These are phyloP conservation scores for Rafetus swinhoei DNA, from an alignment of 2,113 vertebrate genomes.

Conservation along the genomic window DNA sequence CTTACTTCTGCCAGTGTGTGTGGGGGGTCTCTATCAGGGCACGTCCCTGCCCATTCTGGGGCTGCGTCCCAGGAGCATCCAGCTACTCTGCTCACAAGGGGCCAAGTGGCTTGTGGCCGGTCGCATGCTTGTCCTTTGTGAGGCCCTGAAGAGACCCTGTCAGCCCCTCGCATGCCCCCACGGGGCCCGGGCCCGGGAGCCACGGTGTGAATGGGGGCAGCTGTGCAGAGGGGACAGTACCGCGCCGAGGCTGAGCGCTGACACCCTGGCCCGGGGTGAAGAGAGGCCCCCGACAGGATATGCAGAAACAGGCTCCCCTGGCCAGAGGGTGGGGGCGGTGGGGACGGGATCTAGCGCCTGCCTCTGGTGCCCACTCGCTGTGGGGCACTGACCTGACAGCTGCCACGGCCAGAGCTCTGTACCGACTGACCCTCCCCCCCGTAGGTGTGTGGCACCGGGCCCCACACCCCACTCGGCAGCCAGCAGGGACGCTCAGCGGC, in stretches of 20 bases:
- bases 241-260: too few relatives aligned
- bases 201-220: too few relatives aligned
- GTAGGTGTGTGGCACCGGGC: too few relatives aligned
- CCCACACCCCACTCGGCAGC: too few relatives aligned
- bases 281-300: not conserved
- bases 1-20: too few relatives aligned
- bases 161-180: not conserved
- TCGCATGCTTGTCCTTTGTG: not conserved
- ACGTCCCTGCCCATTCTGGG: not conserved
- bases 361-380: not conserved
- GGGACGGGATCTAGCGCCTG: not conserved
- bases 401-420: not conserved
- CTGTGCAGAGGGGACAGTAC: too few relatives aligned
- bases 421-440: too few relatives aligned
- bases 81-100: not conserved
- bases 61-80: not conserved
- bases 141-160: not conserved
- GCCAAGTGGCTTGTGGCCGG: not conserved
- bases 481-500: too few relatives aligned
- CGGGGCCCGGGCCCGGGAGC: too few relatives aligned
- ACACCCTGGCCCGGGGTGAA: too few relatives aligned
- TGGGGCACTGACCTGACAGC: not conserved
- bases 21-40: too few relatives aligned
- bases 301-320: not conserved
- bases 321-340: not conserved